phyloP scores from a whole-genome alignment of 1,140 invertebrate species.

The Trichomalopsis sarcophagae region DNA sequence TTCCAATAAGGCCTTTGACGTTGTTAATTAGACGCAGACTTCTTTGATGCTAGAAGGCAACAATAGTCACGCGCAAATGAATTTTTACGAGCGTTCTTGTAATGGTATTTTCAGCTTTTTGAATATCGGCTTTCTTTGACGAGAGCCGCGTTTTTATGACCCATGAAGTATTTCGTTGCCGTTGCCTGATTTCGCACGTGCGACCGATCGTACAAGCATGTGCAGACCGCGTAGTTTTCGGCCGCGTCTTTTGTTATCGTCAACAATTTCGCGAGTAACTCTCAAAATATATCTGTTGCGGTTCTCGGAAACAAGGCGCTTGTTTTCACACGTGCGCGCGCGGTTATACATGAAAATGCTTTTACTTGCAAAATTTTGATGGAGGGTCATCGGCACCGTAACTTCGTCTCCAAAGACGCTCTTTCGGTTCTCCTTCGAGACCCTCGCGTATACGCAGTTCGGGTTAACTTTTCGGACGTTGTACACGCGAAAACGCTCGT shows the following conservation, averaged over 20 bases:
- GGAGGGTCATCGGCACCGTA: neutral
- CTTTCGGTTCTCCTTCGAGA: neutral
- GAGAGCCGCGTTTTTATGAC: neutral
- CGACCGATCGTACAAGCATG: too few species aligned
- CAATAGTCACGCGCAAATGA: neutral
- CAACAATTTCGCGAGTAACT: neutral
- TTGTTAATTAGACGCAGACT: neutral
- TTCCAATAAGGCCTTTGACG: neutral
- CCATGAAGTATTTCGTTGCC: neutral
- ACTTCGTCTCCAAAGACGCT: neutral
- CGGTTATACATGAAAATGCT: neutral
- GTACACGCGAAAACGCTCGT: too few species aligned
- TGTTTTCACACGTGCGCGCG: neutral
- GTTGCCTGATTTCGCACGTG: too few species aligned
- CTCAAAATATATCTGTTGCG: neutral
- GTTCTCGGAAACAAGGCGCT: neutral
- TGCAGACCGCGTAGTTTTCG: too few species aligned
- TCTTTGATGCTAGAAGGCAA: neutral
- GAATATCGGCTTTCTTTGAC: neutral
- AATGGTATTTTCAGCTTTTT: neutral
- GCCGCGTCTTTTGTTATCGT: neutral
- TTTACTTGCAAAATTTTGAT: neutral
- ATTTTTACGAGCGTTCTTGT: neutral
- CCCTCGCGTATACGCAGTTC: too few species aligned
- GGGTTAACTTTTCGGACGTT: too few species aligned